Base-by-base conservation (phyloP, 1,140 invertebrate species). In the Babylonia areolata region DNA sequence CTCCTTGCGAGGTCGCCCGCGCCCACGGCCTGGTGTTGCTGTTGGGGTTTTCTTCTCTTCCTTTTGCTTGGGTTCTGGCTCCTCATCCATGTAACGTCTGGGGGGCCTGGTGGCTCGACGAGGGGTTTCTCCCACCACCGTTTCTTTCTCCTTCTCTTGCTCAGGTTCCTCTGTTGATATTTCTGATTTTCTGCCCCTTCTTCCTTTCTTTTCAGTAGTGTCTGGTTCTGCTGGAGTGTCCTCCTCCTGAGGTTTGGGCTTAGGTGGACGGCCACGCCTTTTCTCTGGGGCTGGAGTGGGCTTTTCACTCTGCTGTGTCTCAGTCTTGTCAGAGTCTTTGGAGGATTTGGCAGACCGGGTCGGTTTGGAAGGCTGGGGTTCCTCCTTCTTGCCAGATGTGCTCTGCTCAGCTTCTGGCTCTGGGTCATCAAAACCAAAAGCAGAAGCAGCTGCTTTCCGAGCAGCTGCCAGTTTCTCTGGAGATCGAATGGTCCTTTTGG, bases 341-440 rank as follows among this genome's bases (percentile, higher is more conserved):
- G 54, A 46, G 42, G 73, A 51, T 23, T n/a, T 82, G 33, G 37
- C 31, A 77, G 31, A 71, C 81, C 75, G 78, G 20, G 84, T 64
- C 28, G n/a, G 75, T 64, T 71, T 80, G 31, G 64, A 71, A 3
- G 78, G 35, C 31, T 64, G 37, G 42, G 83, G 51, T 35, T 87
- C 83, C 54, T 79, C 73, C 84, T 86, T 39, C 42, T 12, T 54
- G 54, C 71, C 77, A n/a, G 42, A 33, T 75, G 33, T 78, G 40
- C 42, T 46, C 42, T 85, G 73, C n/a, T 58, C 42, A 46, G 82
- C n/a, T 42, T 86, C 85, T 42, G 83, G 85, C 40, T 73, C 64
- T 20, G 78, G 39, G 71, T 89, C 88, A 80, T 89, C 88, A 85
- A 87, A 88, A 40, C 87, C 87, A 84, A 88, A 88, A 35, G 87